These are phyloP conservation scores for Apodemus speciosus DNA, from an alignment of 2,113 vertebrate species.

Conservation along the genomic window DNA sequence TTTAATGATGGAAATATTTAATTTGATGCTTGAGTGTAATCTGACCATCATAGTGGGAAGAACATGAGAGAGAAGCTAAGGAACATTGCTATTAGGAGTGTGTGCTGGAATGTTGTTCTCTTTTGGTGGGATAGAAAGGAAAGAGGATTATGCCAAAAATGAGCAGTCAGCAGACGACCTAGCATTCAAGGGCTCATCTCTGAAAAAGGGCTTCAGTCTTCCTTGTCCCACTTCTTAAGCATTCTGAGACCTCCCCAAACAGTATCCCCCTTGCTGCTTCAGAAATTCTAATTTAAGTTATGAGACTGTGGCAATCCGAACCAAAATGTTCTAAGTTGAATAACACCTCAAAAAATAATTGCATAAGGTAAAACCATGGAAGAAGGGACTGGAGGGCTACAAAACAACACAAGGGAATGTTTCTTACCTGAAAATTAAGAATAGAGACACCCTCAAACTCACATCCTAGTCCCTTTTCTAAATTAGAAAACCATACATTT, in stretches of 20 bases:
- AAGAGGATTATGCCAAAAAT: not conserved
- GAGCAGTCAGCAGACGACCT: too few relatives aligned
- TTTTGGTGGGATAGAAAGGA: too few relatives aligned
- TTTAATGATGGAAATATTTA: not conserved
- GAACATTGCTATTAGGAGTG: rapidly evolving
- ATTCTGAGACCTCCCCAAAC: too few relatives aligned
- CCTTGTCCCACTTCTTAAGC: not conserved
- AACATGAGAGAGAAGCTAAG: too few relatives aligned
- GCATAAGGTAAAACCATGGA: not conserved
- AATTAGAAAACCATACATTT: not conserved
- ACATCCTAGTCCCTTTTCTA: not conserved
- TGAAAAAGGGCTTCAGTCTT: not conserved
- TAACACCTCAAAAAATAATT: not conserved
- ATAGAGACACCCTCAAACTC: not conserved
- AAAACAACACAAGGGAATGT: not conserved
- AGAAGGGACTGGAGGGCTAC: not conserved
- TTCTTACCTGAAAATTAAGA: not conserved
- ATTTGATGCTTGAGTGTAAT: not conserved
- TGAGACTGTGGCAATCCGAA: not conserved
- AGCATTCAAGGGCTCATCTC: not conserved
- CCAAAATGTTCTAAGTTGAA: not conserved
- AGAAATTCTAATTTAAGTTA: not conserved
- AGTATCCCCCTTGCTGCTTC: too few relatives aligned
- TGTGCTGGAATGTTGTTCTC: rapidly evolving
- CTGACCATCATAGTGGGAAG: not conserved